Conservation (phyloP, 1,140 invertebrate species). For the Anoplolepis gracilipes region DNA sequence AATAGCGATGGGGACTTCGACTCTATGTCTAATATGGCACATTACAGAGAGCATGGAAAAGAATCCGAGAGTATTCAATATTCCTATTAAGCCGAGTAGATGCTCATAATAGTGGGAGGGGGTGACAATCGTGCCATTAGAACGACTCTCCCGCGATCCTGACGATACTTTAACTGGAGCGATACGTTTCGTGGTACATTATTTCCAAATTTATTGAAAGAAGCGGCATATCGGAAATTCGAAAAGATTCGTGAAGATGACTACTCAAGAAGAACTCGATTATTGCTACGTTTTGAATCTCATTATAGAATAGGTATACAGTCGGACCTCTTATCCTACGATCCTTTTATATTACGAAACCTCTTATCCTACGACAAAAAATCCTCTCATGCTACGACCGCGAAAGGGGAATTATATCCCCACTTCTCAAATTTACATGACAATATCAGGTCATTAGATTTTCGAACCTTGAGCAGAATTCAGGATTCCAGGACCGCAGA, state of each 20-base stretch:
- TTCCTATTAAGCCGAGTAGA: constrained; percentile 42
- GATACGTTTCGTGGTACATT: constrained; percentile 5
- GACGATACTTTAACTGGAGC: constrained; percentile 65
- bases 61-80: constrained; percentile 13
- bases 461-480: no score
- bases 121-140: constrained; percentile 73
- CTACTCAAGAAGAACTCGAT: constrained; percentile 59
- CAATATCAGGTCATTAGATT: no score
- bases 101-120: constrained; percentile 53
- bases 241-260: constrained; percentile 59
- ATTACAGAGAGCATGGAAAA: constrained; percentile 16
- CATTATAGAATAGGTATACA: constrained; percentile 74
- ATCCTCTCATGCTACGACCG: no score
- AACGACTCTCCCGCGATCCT: constrained; percentile 66
- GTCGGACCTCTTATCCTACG: no score
- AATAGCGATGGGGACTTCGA: not conserved
- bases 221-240: not conserved
- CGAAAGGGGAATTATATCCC: no score
- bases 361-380: no score
- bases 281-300: constrained; percentile 74
- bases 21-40: not conserved
- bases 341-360: no score
- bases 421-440: no score
- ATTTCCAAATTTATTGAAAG: not conserved
- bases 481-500: no score